Base-by-base conservation (phyloP, 2,113 vertebrate species). In the Cyprinodon variegatus region DNA sequence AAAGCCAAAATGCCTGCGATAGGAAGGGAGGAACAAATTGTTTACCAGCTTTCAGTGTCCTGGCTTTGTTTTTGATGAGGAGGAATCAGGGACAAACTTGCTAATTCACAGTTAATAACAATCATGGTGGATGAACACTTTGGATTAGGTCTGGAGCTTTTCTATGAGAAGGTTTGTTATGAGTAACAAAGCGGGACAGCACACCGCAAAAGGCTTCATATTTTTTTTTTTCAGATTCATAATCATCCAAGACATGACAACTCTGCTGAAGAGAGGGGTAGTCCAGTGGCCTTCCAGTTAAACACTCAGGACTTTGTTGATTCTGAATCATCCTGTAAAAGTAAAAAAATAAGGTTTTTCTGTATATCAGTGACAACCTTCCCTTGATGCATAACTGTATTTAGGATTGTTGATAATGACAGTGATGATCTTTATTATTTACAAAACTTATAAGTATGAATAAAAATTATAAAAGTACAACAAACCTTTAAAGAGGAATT, bases 41-140 rank as follows among this genome's bases (percentile, higher is more conserved):
- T 83, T 78, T 48, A 3, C 61, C 64, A 62, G 37, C 17, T 39
- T 11, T 53, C 39, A 39, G 15, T 68, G 76, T 69, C 66, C 41
- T 78, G 67, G 83, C 79, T 78, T 77, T 87, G 78, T 84, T 60
- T 79, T 77, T 86, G 66, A 90, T 90, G 79, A 84, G 80, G 75
- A 83, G 12, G 76, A 90, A 90, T 84, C 71, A n/a, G 78, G 79
- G 82, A 46, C 64, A 74, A 61, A 81, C 87, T 80, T 76, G 73
- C 78, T 78, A 65, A 68, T 77, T 84, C 74, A 53, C 67, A 77
- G 74, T 78, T 74, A 83, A 83, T 74, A 60, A 36, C 57, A 41
- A 48, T 72, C 37, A 48, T 50, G 69, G 66, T 68, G 46, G 43
- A 61, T 70, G 73, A 76, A 66, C 66, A 70, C 57, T 76, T 75